Base-by-base conservation (phyloP, 2,113 vertebrate species). In the Labrus mixtus region DNA sequence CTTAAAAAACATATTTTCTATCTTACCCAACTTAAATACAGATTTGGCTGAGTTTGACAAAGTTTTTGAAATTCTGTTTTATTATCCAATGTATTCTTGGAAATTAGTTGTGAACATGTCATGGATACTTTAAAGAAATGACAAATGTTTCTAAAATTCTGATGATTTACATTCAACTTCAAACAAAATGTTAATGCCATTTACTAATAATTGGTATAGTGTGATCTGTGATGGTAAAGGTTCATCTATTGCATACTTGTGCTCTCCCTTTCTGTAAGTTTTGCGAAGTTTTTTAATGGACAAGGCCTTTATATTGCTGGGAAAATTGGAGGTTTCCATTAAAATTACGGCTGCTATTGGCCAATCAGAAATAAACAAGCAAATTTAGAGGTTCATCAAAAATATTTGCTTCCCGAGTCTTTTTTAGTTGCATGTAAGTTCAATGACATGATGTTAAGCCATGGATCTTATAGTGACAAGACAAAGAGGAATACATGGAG, bases 381-480 rank as follows among this genome's bases (percentile, higher is more conserved):
- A 16, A 15, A 16, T 46, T 13, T 46, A 3, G 25, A 25, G 25
- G 25, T 5, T 16, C 6, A 39, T 39, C 37, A 7, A 46, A 46
- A 6, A 2, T 46, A 13, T 15, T 6, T 16, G 13, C 6, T 13
- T 6, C 15, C 17, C 1, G 13, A 65, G 19, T 51, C 13, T 16
- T 59, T 33, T 22, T 54, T 8, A 45, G 43, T 23, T 37, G 15
- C 33, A 22, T 61, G 55, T 41, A 50, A 25, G 23, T 45, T 20
- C 53, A 53, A 0, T 50, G 46, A 69, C 20, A 37, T 59, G 37
- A 10, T 12, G 23, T 41, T 39, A 48, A 41, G 54, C 46, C 33
- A n/a, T 46, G 57, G 45, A 61, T 60, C 53, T n/a, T 61, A 58
- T 43, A 43, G 10, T 33, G 59, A 77, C 54, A 39, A 13, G 50